Evolutionary conservation across 2,797 vertebrate genomes (phyloP).

Genomic region (Melanogrammus aeglefinus): DNA sequence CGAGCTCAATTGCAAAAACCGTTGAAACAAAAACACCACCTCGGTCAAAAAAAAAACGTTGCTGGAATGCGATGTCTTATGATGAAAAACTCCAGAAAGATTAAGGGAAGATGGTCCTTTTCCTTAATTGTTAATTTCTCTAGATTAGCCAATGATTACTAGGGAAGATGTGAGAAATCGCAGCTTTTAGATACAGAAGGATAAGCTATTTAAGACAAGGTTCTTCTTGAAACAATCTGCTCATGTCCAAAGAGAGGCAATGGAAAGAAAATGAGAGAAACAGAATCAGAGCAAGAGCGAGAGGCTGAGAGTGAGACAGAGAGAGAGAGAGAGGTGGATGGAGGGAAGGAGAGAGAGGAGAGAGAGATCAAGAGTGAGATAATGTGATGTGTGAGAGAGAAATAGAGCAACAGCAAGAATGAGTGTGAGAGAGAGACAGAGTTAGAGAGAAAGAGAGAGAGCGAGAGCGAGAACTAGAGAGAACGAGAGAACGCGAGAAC

Average conservation of each 20-base stretch:
- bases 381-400: too few species aligned
- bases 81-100: conserved; percentile 17
- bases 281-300: background rate
- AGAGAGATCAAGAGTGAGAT: conserved; percentile 12
- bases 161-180: background rate
- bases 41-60: conserved; percentile 16
- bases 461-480: conserved; percentile 13
- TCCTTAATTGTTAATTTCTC: background rate
- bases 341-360: conserved; percentile 12
- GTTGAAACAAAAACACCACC: background rate
- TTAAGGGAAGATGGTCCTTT: background rate
- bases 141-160: background rate
- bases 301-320: conserved; percentile 11
- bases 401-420: too few species aligned
- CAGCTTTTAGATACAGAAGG: background rate
- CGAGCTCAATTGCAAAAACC: conserved; percentile 38
- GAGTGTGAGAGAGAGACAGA: too few species aligned
- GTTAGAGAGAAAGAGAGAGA: conserved; percentile 6
- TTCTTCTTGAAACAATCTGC: conserved; percentile 35
- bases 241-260: conserved; percentile 37
- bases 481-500: conserved; percentile 24
- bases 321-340: conserved; percentile 24
- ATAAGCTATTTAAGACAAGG: background rate
- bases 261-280: background rate
- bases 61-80: conserved; percentile 21